phyloP scores from a whole-genome alignment of 2,113 vertebrate genomes.

The Nothoprocta perdicaria region DNA sequence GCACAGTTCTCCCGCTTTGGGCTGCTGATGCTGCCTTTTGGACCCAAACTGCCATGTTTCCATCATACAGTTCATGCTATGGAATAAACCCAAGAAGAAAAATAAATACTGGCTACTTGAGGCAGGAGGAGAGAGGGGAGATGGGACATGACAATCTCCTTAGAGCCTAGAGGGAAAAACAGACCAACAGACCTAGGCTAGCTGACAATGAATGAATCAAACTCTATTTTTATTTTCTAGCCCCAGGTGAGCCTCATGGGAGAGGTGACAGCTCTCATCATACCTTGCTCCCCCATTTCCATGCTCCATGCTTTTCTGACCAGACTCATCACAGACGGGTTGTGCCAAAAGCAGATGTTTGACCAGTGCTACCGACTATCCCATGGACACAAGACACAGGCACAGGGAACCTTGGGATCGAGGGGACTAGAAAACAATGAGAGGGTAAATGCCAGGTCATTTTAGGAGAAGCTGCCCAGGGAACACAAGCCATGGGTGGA shows the following conservation, averaged over 20 bases:
- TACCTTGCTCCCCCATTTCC: slow-evolving; percentile 12
- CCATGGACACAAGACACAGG: fast-evolving
- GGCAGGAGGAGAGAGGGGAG: neutral
- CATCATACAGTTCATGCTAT: slow-evolving; percentile 23
- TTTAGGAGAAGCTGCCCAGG: neutral
- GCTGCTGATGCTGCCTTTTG: slow-evolving; percentile 16
- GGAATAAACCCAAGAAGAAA: slow-evolving; percentile 23
- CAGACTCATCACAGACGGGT: neutral
- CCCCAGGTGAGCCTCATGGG: slow-evolving; percentile 44
- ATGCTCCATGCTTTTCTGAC: neutral
- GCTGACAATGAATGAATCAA: slow-evolving; percentile 51
- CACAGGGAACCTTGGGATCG: neutral
- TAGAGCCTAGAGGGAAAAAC: slow-evolving; percentile 53
- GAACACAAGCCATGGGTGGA: fast-evolving
- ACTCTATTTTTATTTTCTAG: slow-evolving; percentile 62
- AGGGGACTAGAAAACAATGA: neutral
- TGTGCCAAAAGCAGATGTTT: neutral
- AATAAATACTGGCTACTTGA: slow-evolving; percentile 27
- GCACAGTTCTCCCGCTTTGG: neutral
- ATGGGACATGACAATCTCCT: slow-evolving; percentile 66
- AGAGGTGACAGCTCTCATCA: slow-evolving; percentile 59
- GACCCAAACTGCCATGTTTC: slow-evolving; percentile 29
- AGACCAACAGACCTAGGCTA: slow-evolving; percentile 34
- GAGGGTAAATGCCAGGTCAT: neutral
- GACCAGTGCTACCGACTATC: fast-evolving